A percentile compares a stretch with the other conserved stretches of the same genome.
phyloP scores from a whole-genome alignment of 2,797 vertebrate genomes.

The Bradypodion pumilum region DNA sequence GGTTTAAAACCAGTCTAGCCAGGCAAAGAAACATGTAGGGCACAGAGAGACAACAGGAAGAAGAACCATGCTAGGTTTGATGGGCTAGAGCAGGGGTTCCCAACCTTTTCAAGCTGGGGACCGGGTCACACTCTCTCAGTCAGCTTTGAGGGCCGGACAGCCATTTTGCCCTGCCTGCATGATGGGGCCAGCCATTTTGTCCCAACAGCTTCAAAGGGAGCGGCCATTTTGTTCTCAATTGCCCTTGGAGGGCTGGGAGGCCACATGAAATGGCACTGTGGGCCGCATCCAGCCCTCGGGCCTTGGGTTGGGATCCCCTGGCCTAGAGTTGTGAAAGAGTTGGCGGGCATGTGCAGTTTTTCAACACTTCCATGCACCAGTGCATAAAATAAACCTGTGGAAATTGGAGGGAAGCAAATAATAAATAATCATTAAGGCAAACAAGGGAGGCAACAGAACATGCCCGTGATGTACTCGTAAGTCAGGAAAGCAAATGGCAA shows the following conservation, averaged over 20 bases:
- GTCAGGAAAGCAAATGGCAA: background rate
- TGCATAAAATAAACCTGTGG: background rate
- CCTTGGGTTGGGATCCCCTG: too few species aligned
- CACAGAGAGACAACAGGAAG: too few species aligned
- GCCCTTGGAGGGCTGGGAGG: too few species aligned
- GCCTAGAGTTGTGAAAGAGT: background rate
- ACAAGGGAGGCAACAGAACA: background rate
- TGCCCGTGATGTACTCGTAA: background rate
- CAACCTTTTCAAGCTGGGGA: too few species aligned
- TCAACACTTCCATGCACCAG: background rate
- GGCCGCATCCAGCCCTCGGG: too few species aligned
- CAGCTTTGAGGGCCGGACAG: too few species aligned
- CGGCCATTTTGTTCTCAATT: too few species aligned
- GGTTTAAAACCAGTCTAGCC: background rate
- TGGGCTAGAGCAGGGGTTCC: background rate
- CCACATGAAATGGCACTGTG: too few species aligned
- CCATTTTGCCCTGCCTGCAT: too few species aligned
- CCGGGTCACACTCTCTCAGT: too few species aligned
- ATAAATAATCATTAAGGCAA: slow-evolving; percentile 31
- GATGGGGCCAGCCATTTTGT: too few species aligned
- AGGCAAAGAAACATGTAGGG: background rate
- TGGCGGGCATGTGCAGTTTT: background rate
- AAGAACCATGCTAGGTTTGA: background rate
- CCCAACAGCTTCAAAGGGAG: too few species aligned
- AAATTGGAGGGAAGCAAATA: background rate